Conservation (phyloP, 2,797 vertebrate species). For the Macroramphosus scolopax region DNA sequence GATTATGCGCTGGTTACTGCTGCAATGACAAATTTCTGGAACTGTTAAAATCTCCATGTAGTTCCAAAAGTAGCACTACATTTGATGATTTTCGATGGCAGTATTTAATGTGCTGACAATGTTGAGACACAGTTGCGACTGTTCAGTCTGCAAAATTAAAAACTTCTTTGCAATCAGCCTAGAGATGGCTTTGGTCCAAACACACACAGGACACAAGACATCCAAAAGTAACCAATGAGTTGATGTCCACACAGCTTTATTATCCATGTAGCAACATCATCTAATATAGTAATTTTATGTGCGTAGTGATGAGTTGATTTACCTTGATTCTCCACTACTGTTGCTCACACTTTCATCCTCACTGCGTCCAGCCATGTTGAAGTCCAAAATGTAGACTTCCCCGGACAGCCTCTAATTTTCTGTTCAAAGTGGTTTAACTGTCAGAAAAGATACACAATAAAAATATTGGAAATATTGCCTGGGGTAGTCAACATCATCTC, state of each 20-base stretch:
- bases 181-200: neutral
- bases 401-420: constrained; percentile 29
- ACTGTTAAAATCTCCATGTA: too few relatives aligned
- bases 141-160: neutral
- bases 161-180: neutral
- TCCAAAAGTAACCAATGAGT: too few relatives aligned
- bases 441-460: constrained; percentile 13
- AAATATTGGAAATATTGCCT: neutral
- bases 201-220: neutral
- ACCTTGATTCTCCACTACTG: constrained; percentile 97
- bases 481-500: too few relatives aligned
- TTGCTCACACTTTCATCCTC: constrained; percentile 96
- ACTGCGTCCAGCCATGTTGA: constrained; percentile 95
- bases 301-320: too few relatives aligned
- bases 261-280: too few relatives aligned
- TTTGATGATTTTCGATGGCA: too few relatives aligned
- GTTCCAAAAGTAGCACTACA: too few relatives aligned
- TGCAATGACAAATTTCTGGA: too few relatives aligned
- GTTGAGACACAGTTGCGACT: neutral
- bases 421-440: constrained; percentile 56
- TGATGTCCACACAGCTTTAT: too few relatives aligned
- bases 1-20: too few relatives aligned
- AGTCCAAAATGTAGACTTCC: constrained; percentile 50
- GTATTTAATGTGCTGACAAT: neutral
- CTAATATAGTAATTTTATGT: too few relatives aligned